Evolutionary conservation across 2,888 invertebrate genomes (phyloP), one percentile per base, ranked within the genome.

Genomic region (Chorisops tibialis): DNA sequence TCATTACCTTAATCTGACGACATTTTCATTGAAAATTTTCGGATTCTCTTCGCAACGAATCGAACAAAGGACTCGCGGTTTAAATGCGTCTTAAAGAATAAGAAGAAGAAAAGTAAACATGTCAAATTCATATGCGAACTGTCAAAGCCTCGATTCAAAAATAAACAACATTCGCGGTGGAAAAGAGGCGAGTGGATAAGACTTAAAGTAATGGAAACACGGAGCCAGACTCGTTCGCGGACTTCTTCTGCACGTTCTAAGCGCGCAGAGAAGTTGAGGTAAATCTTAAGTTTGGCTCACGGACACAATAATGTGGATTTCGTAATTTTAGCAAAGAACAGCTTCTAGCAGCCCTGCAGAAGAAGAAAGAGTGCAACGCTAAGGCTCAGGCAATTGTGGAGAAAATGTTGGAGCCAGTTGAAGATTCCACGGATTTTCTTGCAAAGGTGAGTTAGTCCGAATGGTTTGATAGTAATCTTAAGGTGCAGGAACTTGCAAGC

Each of bases 351-450:
- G 83, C 86, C 0, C 79, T 87, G 21, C 72, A 81, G 24, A 88
- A 83, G 69, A 91, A 90, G 75, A 85, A 84, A 65, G 85, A 88
- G 72, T 90, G 89, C 70, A 88, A 89, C 71, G 81, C 84, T 2
- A 84, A 82, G 75, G 93, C 93, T 2, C 82, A 87, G 70, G 74
- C 76, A 64, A 86, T 92, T 67, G 89, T 95, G 0, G 86, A 88
- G 72, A 81, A 81, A 65, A 81, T 92, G 19, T 77, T 93, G 43
- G 91, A 93, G 70, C 76, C 75, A 63, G 72, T 82, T 18, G 79
- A 83, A 5, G 71, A 78, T 16, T 79, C 30, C 6, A n/a, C 19
- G 11, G 48, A 48, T 22, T 30, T 67, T 59, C 19, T 61, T 16
- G 19, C 63, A 41, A 52, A 58, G 45, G 62, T 50, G 18, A 5